Evolutionary conservation across 2,113 vertebrate species (phyloP).

Genomic region (Ursus arctos): DNA sequence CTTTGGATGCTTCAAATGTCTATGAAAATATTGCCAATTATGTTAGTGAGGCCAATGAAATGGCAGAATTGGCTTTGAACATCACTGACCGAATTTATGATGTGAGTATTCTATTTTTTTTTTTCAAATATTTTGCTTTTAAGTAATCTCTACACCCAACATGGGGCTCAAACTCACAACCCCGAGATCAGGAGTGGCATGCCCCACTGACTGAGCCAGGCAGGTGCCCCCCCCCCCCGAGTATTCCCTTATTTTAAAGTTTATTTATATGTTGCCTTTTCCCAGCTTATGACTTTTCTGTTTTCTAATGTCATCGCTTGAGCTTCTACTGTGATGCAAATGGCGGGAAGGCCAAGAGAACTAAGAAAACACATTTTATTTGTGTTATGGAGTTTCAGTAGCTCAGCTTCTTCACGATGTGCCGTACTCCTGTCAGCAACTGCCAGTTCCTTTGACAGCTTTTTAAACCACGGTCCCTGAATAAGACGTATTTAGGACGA

Average conservation of each 20-base stretch:
- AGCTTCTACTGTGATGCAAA: not conserved
- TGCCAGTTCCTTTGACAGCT: not conserved
- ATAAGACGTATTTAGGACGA: slow-evolving; percentile 23
- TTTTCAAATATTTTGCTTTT: not conserved
- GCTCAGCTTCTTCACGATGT: not conserved
- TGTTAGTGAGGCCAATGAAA: slow-evolving; percentile 91
- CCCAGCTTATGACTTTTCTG: not conserved
- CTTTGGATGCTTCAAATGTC: slow-evolving; percentile 95
- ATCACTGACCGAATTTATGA: slow-evolving; percentile 92
- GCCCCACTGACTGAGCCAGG: not conserved
- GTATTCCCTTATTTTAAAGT: not conserved
- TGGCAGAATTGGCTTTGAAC: slow-evolving; percentile 89
- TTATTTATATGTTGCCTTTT: not conserved
- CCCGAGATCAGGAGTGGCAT: not conserved
- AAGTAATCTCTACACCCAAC: not conserved
- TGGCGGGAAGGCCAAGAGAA: not conserved
- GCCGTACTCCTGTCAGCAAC: not conserved
- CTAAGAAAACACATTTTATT: slow-evolving; percentile 21
- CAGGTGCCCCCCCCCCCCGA: not conserved
- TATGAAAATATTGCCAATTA: slow-evolving; percentile 96
- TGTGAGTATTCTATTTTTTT: slow-evolving; percentile 86
- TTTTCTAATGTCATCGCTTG: slow-evolving; percentile 15
- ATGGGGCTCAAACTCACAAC: not conserved
- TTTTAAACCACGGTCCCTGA: not conserved
- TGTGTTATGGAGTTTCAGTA: not conserved